phyloP scores from a whole-genome alignment of 2,797 vertebrate species.

The Pseudochaenichthys georgianus region DNA sequence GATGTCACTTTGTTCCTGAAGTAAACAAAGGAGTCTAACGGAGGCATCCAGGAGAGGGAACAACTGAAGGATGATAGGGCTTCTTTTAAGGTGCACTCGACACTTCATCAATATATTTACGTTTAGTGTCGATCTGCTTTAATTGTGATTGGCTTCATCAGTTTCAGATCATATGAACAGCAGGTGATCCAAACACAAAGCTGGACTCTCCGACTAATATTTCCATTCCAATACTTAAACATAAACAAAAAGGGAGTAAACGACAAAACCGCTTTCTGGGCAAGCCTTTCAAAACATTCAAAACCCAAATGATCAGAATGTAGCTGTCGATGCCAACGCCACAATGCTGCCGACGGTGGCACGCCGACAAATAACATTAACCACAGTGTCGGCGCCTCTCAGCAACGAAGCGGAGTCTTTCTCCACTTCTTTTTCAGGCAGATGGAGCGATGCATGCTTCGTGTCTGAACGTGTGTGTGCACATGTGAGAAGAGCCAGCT shows the following conservation, averaged over 20 bases:
- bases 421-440: not conserved
- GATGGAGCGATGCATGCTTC: not conserved
- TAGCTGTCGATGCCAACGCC: too few species aligned
- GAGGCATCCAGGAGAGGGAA: too few species aligned
- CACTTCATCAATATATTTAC: not conserved
- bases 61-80: too few species aligned
- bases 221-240: not conserved
- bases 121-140: not conserved
- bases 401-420: not conserved
- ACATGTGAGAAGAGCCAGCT: slow-evolving; percentile 29
- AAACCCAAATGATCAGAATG: not conserved
- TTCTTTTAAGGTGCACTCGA: not conserved
- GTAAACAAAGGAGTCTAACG: too few species aligned
- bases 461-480: not conserved
- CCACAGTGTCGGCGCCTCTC: not conserved
- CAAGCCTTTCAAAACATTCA: not conserved
- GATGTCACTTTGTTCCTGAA: too few species aligned
- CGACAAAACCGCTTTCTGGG: not conserved
- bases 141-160: not conserved
- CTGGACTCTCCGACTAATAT: not conserved
- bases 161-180: not conserved
- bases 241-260: not conserved
- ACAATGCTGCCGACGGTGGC: not conserved
- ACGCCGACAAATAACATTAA: not conserved
- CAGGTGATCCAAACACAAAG: not conserved